Evolutionary conservation across 2,888 invertebrate genomes (phyloP).

Genomic region (Nomada fucata): DNA sequence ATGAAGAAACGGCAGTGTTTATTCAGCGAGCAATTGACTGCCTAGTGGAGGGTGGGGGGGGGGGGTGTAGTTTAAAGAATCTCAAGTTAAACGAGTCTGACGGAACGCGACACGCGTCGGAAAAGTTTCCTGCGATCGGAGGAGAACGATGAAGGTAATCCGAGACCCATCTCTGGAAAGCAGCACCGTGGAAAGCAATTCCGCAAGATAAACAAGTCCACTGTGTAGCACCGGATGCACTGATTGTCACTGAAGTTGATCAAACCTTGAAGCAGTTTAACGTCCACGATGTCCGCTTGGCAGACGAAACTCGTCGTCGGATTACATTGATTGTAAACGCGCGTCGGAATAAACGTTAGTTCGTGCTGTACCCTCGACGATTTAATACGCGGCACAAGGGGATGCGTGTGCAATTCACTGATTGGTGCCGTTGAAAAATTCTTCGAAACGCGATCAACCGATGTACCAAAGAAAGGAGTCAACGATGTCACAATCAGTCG

Average conservation of each 20-base stretch:
- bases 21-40: not conserved
- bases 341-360: not conserved
- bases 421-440: not conserved
- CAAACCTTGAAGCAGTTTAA: slow-evolving; percentile 29
- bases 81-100: slow-evolving; percentile 3
- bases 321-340: not conserved
- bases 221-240: slow-evolving; percentile 1
- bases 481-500: not conserved
- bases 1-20: not conserved
- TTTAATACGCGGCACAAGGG: not conserved
- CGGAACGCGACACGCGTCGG: not conserved
- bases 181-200: slow-evolving; percentile 38
- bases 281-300: slow-evolving; percentile 4
- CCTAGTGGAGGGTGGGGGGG: too few species aligned
- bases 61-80: slow-evolving; percentile 30
- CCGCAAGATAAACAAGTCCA: slow-evolving; percentile 39
- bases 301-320: not conserved
- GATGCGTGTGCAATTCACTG: not conserved
- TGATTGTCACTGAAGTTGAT: slow-evolving; percentile 39
- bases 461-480: not conserved
- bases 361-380: not conserved
- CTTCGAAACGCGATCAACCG: not conserved
- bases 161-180: slow-evolving; percentile 15
- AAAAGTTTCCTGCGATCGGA: slow-evolving; percentile 15
- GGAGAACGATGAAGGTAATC: slow-evolving; percentile 10